Conservation (phyloP, 2,888 invertebrate species). For the Ophion slaviceki region DNA sequence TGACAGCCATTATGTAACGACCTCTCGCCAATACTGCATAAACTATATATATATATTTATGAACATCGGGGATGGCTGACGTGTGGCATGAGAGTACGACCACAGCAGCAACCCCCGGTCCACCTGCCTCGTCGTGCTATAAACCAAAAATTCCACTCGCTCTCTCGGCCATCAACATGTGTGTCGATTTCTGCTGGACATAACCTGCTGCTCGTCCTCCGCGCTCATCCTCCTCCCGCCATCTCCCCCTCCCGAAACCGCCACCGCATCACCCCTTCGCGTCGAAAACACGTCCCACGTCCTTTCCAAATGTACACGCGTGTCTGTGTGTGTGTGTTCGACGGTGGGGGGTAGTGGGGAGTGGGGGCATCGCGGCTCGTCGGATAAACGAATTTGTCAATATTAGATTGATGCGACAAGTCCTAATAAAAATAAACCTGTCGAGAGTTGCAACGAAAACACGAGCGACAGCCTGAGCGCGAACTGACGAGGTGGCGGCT, state of each 20-base stretch:
- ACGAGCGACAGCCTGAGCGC: constrained; percentile 4
- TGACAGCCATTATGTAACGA: constrained; percentile 72
- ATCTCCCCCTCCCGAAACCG: background rate
- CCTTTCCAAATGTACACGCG: constrained; percentile 24
- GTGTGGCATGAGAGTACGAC: constrained; percentile 22
- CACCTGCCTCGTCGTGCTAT: constrained; percentile 29
- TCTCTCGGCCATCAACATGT: constrained; percentile 38
- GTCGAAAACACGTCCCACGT: constrained; percentile 26
- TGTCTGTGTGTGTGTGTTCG: background rate
- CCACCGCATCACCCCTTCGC: background rate
- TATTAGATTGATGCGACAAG: constrained; percentile 64
- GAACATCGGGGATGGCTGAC: constrained; percentile 10
- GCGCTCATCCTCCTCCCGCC: background rate
- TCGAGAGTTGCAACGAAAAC: constrained; percentile 45
- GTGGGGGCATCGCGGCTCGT: background rate
- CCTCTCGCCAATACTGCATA: constrained; percentile 46
- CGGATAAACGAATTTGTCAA: constrained; percentile 65
- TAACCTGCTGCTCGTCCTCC: constrained; percentile 54
- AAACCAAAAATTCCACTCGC: constrained; percentile 39
- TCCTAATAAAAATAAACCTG: constrained; percentile 67
- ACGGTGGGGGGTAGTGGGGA: background rate
- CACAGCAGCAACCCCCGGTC: constrained; percentile 25
- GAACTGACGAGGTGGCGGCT: constrained; percentile 5
- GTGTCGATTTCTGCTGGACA: constrained; percentile 62
- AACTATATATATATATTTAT: background rate